These are phyloP conservation scores for Serilophus lunatus DNA, from an alignment of 2,113 vertebrate genomes.

Conservation along the genomic window DNA sequence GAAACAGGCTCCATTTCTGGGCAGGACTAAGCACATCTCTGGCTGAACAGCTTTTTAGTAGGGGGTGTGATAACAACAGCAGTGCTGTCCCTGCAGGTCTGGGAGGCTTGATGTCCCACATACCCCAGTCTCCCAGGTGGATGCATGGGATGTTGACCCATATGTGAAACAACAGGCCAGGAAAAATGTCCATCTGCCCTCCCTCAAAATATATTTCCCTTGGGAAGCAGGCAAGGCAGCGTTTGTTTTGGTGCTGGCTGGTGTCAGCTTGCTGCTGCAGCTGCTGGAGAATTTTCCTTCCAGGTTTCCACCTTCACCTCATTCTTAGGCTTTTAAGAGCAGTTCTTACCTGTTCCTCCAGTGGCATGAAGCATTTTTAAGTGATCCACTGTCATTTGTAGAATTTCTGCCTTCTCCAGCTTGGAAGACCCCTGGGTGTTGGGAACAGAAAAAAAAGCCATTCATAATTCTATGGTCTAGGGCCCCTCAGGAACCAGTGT, in stretches of 20 bases:
- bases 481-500: not conserved
- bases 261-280: not conserved
- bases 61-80: not conserved
- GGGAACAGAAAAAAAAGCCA: not conserved
- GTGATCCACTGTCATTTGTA: constrained; percentile 96
- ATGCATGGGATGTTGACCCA: not conserved
- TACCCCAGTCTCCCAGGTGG: not conserved
- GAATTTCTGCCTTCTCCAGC: constrained; percentile 93
- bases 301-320: not conserved
- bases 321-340: not conserved
- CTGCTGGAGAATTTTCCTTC: not conserved
- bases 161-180: not conserved
- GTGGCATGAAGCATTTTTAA: constrained; percentile 92
- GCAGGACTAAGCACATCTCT: not conserved
- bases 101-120: not conserved
- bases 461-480: not conserved
- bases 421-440: constrained; percentile 87
- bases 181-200: not conserved
- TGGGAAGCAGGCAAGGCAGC: not conserved
- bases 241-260: not conserved
- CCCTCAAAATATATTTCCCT: not conserved
- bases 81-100: not conserved
- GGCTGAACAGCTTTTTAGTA: not conserved
- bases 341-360: constrained; percentile 82
- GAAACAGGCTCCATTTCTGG: not conserved